phyloP scores from a whole-genome alignment of 2,797 vertebrate genomes.

The Erpetoichthys calabaricus region DNA sequence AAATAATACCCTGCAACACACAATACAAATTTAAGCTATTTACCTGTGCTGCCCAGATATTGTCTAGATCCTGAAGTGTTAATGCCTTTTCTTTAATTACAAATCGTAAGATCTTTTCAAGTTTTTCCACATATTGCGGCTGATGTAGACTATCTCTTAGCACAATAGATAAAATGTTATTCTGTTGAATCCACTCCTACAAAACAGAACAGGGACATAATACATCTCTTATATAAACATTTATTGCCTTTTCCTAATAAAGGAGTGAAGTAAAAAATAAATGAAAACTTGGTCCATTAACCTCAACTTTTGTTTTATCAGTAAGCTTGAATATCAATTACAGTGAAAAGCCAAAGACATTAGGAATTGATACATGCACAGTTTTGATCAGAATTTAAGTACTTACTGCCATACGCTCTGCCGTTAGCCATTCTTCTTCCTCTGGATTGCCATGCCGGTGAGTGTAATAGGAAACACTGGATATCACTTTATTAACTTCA shows the following conservation, averaged over 20 bases:
- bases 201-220: slow-evolving; percentile 14
- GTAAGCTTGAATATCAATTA: too few species aligned
- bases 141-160: slow-evolving; percentile 96
- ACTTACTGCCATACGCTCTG: slow-evolving; percentile 96
- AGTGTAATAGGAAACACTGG: slow-evolving; percentile 96
- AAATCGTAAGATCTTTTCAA: slow-evolving; percentile 97
- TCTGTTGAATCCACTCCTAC: slow-evolving; percentile 98
- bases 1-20: too few species aligned
- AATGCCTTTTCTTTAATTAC: slow-evolving; percentile 98
- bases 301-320: too few species aligned
- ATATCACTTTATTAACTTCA: slow-evolving; percentile 99
- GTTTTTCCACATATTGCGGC: slow-evolving; percentile 94
- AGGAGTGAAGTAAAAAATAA: neutral
- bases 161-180: slow-evolving; percentile 96
- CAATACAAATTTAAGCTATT: neutral
- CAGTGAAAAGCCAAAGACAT: too few species aligned
- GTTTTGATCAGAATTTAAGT: neutral
- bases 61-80: slow-evolving; percentile 95
- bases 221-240: neutral
- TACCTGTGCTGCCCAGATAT: slow-evolving; percentile 99
- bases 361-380: too few species aligned
- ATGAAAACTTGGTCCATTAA: neutral
- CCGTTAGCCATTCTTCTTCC: slow-evolving; percentile 96
- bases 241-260: too few species aligned
- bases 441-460: slow-evolving; percentile 94